These are phyloP conservation scores for Pao palembangensis DNA, from an alignment of 2,113 vertebrate species.

Conservation along the genomic window DNA sequence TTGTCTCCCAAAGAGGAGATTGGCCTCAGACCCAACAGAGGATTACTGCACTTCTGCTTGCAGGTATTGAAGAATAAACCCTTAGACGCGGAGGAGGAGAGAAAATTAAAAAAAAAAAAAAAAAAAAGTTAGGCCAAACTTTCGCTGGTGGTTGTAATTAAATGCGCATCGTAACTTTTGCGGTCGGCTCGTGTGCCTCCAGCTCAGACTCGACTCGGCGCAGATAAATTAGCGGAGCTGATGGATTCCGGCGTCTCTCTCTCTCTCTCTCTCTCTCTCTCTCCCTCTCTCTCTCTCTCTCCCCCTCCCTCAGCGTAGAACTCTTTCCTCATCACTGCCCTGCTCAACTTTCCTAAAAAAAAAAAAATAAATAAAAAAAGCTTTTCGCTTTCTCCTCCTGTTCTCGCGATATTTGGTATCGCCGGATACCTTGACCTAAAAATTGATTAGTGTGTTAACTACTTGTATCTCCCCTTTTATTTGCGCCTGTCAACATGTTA, in stretches of 20 bases:
- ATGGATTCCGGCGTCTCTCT: conserved; percentile 61
- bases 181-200: conserved; percentile 52
- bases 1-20: conserved; percentile 66
- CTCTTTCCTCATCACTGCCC: conserved; percentile 67
- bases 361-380: no score
- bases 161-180: conserved; percentile 56
- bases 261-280: conserved; percentile 46
- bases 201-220: conserved; percentile 46
- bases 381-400: conserved; percentile 33
- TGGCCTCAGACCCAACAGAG: conserved; percentile 58
- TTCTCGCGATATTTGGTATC: conserved; percentile 77
- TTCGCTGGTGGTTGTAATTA: conserved; percentile 43
- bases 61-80: conserved; percentile 50
- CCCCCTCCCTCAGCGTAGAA: conserved; percentile 41
- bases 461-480: no score
- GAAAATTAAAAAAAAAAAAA: neutral
- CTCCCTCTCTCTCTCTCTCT: conserved; percentile 43
- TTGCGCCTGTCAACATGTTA: no score
- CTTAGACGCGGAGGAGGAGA: conserved; percentile 35
- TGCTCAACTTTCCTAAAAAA: conserved; percentile 53
- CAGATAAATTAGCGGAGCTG: conserved; percentile 59
- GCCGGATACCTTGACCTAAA: no score
- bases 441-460: no score
- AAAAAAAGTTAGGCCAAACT: conserved; percentile 22
- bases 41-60: conserved; percentile 29